phyloP scores from a whole-genome alignment of 2,888 invertebrate genomes.

The Ectemnius continuus region DNA sequence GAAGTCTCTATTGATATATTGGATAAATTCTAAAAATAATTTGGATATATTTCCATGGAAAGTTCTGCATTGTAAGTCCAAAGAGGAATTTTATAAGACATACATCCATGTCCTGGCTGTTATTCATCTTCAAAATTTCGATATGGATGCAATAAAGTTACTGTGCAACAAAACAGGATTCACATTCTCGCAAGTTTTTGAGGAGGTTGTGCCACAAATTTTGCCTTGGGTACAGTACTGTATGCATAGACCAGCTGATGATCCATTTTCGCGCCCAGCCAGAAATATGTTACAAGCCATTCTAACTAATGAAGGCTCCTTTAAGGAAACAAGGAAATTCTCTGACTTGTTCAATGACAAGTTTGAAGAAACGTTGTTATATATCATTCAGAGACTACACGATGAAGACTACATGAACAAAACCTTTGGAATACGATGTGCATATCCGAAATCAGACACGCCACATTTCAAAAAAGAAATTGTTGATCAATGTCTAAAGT shows the following conservation, averaged over 20 bases:
- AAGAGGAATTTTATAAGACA: conserved; percentile 76
- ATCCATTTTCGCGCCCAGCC: conserved; percentile 48
- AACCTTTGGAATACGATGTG: conserved; percentile 74
- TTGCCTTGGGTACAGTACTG: conserved; percentile 58
- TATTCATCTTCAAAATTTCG: conserved; percentile 74
- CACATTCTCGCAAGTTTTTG: conserved; percentile 65
- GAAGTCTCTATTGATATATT: conserved; percentile 79
- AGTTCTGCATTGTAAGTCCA: conserved; percentile 75
- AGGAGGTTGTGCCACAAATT: conserved; percentile 67
- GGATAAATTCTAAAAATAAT: conserved; percentile 77
- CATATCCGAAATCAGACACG: conserved; percentile 73
- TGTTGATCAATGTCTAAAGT: conserved; percentile 77
- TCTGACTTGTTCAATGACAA: conserved; percentile 67
- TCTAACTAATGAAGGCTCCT: conserved; percentile 64
- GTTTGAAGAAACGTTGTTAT: conserved; percentile 72
- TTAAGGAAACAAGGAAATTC: conserved; percentile 62
- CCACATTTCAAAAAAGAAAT: conserved; percentile 77
- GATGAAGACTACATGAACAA: conserved; percentile 77
- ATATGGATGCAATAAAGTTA: conserved; percentile 62
- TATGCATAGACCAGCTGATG: conserved; percentile 54
- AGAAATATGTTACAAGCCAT: conserved; percentile 57
- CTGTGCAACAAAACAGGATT: conserved; percentile 68
- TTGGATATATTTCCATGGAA: conserved; percentile 78
- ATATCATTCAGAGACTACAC: conserved; percentile 69
- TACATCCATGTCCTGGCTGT: conserved; percentile 77